Base-by-base conservation (phyloP, 2,888 invertebrate species). In the Rhagonycha lutea region DNA sequence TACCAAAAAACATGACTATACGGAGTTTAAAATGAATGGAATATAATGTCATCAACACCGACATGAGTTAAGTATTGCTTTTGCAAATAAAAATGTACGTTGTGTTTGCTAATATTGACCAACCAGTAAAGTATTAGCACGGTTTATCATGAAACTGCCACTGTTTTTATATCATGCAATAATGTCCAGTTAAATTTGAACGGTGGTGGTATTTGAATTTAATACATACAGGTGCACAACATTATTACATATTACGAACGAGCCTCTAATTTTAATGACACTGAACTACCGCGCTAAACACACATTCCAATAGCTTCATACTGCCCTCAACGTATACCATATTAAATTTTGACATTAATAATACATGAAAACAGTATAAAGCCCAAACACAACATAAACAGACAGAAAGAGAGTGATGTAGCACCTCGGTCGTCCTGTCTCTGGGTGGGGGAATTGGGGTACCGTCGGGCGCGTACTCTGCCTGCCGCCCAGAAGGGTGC, bases 381-480 rank as follows among this genome's bases (percentile, higher is more conserved):
- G 79, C 72, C 32, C 68, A 92, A 91, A 92, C 92, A 92, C 92
- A 92, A 91, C 47, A 47, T 47, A 92, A 91, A 91, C 91, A 92
- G 91, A 92, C 92, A 92, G 91, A 92, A 90, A 90, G 89, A 90
- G 83, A 76, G 82, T 80, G 82, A 80, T 82, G 83, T 84, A 85
- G 88, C 88, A 88, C 88, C 88, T 88, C 88, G 84, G 87, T 86
- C 81, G 87, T 87, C 87, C 88, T 85, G 86, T 88, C 87, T 86
- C 86, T 87, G 84, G 87, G 86, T 83, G 87, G 87, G 83, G 85
- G 86, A 81, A 87, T 86, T 83, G 87, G 87, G 84, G 87, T 88
- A 86, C 88, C 88, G 84, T 88, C 88, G 81, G 87, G 85, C 83
- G 86, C 86, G 85, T 86, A 86, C 85, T 88, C 87, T 80, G 87